Conservation (phyloP, 2,797 vertebrate genomes). For the Oreochromis grahami region DNA sequence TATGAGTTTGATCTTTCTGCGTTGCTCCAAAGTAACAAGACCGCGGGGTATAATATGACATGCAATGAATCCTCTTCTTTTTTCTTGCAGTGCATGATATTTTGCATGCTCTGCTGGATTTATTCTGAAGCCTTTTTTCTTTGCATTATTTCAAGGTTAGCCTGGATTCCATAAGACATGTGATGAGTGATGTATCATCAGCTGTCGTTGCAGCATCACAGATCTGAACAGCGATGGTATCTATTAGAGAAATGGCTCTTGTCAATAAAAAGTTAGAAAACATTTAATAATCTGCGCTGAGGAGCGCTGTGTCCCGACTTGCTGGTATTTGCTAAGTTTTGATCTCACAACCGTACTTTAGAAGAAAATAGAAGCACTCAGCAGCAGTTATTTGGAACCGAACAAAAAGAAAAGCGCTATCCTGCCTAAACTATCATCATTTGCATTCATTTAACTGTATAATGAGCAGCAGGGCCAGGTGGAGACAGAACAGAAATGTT, state of each 20-base stretch:
- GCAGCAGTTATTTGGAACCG: background rate
- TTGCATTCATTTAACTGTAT: conserved; percentile 51
- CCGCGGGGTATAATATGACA: conserved; percentile 5
- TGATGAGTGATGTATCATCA: background rate
- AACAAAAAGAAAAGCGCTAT: background rate
- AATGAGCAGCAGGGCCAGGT: conserved; percentile 34
- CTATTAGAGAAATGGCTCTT: background rate
- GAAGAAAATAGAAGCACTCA: background rate
- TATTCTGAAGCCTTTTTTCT: background rate
- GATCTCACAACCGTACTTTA: background rate
- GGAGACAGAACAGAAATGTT: conserved; percentile 19
- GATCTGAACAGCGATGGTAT: background rate
- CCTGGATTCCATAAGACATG: background rate
- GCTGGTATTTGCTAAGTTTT: background rate
- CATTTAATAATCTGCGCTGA: background rate
- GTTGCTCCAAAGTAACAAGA: conserved; percentile 53
- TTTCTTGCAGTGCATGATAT: background rate
- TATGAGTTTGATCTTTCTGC: conserved; percentile 76
- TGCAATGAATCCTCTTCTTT: conserved; percentile 32
- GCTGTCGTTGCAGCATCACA: background rate
- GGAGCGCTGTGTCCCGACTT: background rate
- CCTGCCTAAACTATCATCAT: conserved; percentile 2
- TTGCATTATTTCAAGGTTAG: background rate
- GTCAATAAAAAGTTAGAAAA: background rate
- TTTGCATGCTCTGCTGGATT: background rate